Evolutionary conservation across 2,113 vertebrate species (phyloP), one percentile per base, ranked within the genome.

Genomic region (Forbesichthys agassizii): DNA sequence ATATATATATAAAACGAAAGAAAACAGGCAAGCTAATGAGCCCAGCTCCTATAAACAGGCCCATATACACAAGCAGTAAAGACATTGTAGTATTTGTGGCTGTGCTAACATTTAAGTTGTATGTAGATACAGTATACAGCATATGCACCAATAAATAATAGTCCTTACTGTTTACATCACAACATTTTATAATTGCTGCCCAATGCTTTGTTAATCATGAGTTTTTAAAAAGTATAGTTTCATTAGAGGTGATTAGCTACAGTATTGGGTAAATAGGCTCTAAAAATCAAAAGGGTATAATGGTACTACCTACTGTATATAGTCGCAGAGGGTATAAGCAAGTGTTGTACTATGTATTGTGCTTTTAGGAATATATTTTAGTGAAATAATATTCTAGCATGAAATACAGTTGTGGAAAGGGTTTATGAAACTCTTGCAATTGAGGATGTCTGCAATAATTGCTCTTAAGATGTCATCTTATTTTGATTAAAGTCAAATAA

Each of bases 41-140:
- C 33, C 48, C 33, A 14, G 49, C 5, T 13, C 4, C n/a, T 10
- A 16, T 65, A 1, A 47, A 42, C 56, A n/a, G 12, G 4, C 27
- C 3, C 48, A 11, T 59, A 9, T 33, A 20, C 66, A 71, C 61
- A 71, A 49, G 68, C 71, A 75, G 66, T 57, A 69, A 60, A 55
- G 61, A 69, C 69, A 66, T 86, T 74, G 62, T 77, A 71, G 71
- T 57, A 69, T 42, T 63, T 14, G 69, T 59, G 59, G 64, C 68
- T 20, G 13, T 12, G 3, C 0, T 57, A 48, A 53, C 14, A 68
- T 11, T 36, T 74, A 6, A 52, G 0, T 59, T 57, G 64, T 13
- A 51, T 48, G 66, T 62, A 48, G n/a, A 53, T 72, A 27, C 61
- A 53, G 61, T 16, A 64, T 48, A 14, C 46, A 8, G 16, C 2